Evolutionary conservation across 2,888 invertebrate genomes (phyloP), one percentile per base, ranked within the genome.

Genomic region (Mythimna pallens): DNA sequence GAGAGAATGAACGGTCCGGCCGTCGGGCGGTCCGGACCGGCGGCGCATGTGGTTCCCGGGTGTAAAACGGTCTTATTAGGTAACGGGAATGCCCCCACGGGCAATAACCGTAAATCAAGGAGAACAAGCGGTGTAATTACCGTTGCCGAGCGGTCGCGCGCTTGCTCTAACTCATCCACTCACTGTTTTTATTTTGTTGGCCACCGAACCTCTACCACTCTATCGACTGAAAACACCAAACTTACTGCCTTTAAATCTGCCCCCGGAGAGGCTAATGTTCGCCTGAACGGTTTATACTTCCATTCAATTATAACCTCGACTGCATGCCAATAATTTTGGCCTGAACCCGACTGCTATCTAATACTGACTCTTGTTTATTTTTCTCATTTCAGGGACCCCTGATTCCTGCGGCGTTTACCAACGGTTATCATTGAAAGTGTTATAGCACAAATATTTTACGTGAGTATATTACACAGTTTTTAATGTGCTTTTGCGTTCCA

Each of bases 401-500:
- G 97, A 99, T 99, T 97, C 99, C 99, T 97, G 99, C 99, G 97
- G 99, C 99, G 97, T 99, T 99, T 97, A 99, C 99, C 97, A 99
- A 99, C 97, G 99, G 99, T 97, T 99, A 99, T 97, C 99, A 99
- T 98, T 98, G 98, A 98, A 97, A 97, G 97, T 94, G 95, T 95
- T 93, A 92, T 94, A 96, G 95, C 95, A 96, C 95, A 96, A 95
- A 95, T 94, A 94, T 94, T 95, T 94, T 93, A 95, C 94, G 96
- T 96, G 88, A 96, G 96, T 96, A 96, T 93, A 96, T 93, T 90
- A 91, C 65, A 57, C 54, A 71, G 67, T 91, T 93, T 91, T 90
- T 90, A 89, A 88, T 86, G 84, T 89, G 85, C 87, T 89, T 89
- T 90, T 90, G 87, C 88, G 84, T 89, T 85, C 78, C 83, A 88